A percentile compares a stretch with the other conserved stretches of the same genome.
These are phyloP conservation scores for Callimorpha dominula DNA, from an alignment of 2,888 invertebrate genomes.

Conservation along the genomic window DNA sequence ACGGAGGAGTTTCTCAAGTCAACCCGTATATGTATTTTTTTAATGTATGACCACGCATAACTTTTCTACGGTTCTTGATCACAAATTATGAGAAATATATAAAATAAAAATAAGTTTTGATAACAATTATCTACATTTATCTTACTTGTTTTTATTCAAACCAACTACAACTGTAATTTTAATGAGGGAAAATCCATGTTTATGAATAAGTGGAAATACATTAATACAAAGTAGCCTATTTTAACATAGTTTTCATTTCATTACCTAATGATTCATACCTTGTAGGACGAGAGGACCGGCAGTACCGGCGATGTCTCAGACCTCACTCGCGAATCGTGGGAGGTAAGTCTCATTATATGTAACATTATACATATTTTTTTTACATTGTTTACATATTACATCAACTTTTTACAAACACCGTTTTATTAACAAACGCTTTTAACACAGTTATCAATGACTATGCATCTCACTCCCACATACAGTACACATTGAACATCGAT, in stretches of 20 bases:
- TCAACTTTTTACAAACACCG: conserved; percentile 52
- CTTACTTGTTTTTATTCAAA: neutral
- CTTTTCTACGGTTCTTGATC: neutral
- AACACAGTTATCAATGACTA: conserved; percentile 67
- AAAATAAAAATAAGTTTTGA: neutral
- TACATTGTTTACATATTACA: conserved; percentile 28
- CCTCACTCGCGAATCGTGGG: conserved; percentile 96
- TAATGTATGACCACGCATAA: too few relatives aligned
- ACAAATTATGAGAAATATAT: neutral
- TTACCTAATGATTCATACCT: conserved; percentile 47
- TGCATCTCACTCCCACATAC: conserved; percentile 79
- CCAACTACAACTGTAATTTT: neutral
- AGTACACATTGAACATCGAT: conserved; percentile 80
- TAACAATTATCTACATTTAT: neutral
- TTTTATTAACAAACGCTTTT: conserved; percentile 66
- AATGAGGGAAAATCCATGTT: neutral
- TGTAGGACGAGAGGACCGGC: conserved; percentile 86
- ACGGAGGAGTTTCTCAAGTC: too few relatives aligned
- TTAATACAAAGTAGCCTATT: neutral
- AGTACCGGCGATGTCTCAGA: conserved; percentile 92
- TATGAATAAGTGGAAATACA: neutral
- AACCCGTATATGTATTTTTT: too few relatives aligned
- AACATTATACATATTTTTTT: conserved; percentile 17
- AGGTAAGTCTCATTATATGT: conserved; percentile 89
- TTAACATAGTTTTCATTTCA: conserved; percentile 24